Percentiles rank a stretch among this genome's conserved stretches.
Conservation (phyloP, 2,113 vertebrate genomes). For the Sphyrna mokarran region DNA sequence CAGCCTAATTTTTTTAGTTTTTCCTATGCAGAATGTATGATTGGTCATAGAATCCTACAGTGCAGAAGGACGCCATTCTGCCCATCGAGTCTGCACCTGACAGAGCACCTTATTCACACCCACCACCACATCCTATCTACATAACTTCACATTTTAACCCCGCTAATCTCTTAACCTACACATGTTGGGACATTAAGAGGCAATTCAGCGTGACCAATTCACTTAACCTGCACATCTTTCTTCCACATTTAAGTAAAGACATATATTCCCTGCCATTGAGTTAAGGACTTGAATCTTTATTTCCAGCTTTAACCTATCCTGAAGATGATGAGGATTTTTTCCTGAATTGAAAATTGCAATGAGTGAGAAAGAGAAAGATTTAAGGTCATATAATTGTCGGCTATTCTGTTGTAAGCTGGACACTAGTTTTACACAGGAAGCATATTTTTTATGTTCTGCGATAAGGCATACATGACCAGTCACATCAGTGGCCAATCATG, state of each 20-base stretch:
- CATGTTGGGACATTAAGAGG: too few species aligned
- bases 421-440: neutral
- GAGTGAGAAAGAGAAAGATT: neutral
- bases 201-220: too few species aligned
- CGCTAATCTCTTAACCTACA: too few species aligned
- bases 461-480: neutral
- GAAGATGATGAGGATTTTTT: neutral
- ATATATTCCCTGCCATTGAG: neutral
- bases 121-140: too few species aligned
- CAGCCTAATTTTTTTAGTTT: neutral
- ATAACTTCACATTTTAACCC: too few species aligned
- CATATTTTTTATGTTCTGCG: neutral
- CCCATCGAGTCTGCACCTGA: too few species aligned
- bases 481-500: neutral
- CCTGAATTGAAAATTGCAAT: neutral
- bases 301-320: neutral
- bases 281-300: neutral
- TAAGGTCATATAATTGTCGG: neutral
- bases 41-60: too few species aligned
- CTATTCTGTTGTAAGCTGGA: neutral
- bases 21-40: neutral
- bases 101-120: too few species aligned
- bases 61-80: too few species aligned
- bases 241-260: neutral
- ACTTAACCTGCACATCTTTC: neutral